Percentiles rank a stretch among this genome's conserved stretches.
Evolutionary conservation across 2,113 vertebrate genomes (phyloP).

Genomic region (Heterochromis multidens): DNA sequence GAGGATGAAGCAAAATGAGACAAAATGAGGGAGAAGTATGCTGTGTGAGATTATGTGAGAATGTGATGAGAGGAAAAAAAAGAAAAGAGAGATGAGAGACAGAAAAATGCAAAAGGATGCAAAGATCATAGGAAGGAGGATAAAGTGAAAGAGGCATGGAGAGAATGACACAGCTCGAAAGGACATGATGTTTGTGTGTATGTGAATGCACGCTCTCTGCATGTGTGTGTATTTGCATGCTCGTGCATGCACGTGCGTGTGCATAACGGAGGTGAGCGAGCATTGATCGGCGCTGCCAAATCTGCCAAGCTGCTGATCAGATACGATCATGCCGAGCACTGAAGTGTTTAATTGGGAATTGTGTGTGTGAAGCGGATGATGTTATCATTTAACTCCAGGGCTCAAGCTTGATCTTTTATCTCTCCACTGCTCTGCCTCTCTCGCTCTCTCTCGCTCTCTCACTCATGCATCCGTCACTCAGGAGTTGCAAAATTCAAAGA

Average conservation of each 20-base stretch:
- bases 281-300: constrained; percentile 35
- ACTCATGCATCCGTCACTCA: neutral
- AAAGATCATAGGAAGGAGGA: neutral
- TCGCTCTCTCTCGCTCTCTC: neutral
- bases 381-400: constrained; percentile 55
- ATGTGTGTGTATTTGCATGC: neutral
- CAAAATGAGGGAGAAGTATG: neutral
- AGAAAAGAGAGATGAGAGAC: neutral
- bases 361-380: constrained; percentile 34
- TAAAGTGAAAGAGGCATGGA: neutral
- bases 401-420: constrained; percentile 42
- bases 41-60: neutral
- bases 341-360: constrained; percentile 61
- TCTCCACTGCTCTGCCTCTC: neutral
- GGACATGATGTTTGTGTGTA: neutral
- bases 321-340: constrained; percentile 37
- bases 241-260: neutral
- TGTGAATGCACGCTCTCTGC: fast-evolving
- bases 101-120: neutral
- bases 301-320: constrained; percentile 46
- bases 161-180: neutral
- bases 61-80: neutral
- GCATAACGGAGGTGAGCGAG: neutral
- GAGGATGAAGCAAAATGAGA: neutral
- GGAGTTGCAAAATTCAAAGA: constrained; percentile 3